A percentile compares a stretch with the other conserved stretches of the same genome.
phyloP scores from a whole-genome alignment of 2,888 invertebrate species.

The Ophion ellenae region DNA sequence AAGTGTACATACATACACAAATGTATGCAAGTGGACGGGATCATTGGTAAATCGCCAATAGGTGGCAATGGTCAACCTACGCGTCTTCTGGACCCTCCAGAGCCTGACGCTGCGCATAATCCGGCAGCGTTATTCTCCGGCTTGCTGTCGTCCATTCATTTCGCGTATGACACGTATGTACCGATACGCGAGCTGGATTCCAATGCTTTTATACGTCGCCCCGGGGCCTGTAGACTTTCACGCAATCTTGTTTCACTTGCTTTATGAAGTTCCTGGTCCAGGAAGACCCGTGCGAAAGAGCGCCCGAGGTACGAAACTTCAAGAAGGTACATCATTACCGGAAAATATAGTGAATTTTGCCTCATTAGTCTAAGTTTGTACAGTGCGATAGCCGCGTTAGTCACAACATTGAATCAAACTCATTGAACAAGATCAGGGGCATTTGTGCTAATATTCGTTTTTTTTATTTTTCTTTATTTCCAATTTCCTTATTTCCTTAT shows the following conservation, averaged over 20 bases:
- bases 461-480: too few relatives aligned
- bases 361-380: constrained; percentile 24
- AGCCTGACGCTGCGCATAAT: constrained; percentile 26
- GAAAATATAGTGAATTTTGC: constrained; percentile 29
- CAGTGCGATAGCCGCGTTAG: background rate
- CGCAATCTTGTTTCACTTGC: constrained; percentile 36
- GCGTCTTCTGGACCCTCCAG: constrained; percentile 12
- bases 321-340: constrained; percentile 15
- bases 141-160: constrained; percentile 24
- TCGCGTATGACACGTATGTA: constrained; percentile 1
- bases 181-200: constrained; percentile 29
- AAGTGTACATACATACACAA: background rate
- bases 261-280: constrained; percentile 33
- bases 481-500: too few relatives aligned
- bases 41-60: constrained; percentile 18
- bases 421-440: too few relatives aligned
- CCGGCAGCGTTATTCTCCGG: constrained; percentile 31
- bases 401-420: too few relatives aligned
- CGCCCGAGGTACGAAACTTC: background rate
- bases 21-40: background rate
- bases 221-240: constrained; percentile 30
- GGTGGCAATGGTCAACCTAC: constrained; percentile 16
- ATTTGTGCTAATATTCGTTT: too few relatives aligned
- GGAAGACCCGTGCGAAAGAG: constrained; percentile 14
- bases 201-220: constrained; percentile 2